These are phyloP conservation scores for Nemotelus pantherinus DNA, from an alignment of 2,888 invertebrate genomes.

Conservation along the genomic window DNA sequence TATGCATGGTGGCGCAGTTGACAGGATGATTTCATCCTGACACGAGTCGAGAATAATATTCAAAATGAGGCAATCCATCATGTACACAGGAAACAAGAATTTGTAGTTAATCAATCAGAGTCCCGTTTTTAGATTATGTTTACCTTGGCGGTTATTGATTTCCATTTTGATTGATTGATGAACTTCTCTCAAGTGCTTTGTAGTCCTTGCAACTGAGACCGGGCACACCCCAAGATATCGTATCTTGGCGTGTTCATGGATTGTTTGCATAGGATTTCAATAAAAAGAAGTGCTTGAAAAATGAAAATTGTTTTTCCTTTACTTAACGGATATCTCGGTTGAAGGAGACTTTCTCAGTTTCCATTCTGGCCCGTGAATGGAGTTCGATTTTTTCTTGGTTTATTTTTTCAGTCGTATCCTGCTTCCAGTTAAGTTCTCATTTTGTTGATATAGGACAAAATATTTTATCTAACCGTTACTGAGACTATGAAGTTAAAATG, in stretches of 20 bases:
- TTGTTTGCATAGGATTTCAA: slow-evolving; percentile 32
- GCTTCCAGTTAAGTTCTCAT: not conserved
- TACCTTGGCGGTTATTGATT: slow-evolving; percentile 49
- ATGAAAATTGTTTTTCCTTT: slow-evolving; percentile 37
- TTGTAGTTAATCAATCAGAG: slow-evolving; percentile 50
- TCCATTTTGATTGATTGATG: slow-evolving; percentile 47
- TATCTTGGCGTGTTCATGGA: not conserved
- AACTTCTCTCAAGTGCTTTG: slow-evolving; percentile 22
- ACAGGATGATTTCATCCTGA: not conserved
- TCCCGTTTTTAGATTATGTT: slow-evolving; percentile 47
- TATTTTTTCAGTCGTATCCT: not conserved
- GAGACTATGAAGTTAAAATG: slow-evolving; percentile 16
- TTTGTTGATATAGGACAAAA: slow-evolving; percentile 28
- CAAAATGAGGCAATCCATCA: slow-evolving; percentile 45
- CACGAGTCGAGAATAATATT: slow-evolving; percentile 24
- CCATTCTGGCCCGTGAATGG: not conserved
- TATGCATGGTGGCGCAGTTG: not conserved
- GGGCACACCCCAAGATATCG: not conserved
- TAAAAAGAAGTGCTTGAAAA: slow-evolving; percentile 31
- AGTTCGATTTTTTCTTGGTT: not conserved
- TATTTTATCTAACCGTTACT: slow-evolving; percentile 1
- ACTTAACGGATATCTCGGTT: slow-evolving; percentile 14
- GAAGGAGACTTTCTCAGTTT: slow-evolving; percentile 16
- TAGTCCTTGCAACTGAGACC: not conserved
- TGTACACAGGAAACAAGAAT: slow-evolving; percentile 42